phyloP scores from a whole-genome alignment of 2,797 vertebrate species.

The Sebastes diaconus region DNA sequence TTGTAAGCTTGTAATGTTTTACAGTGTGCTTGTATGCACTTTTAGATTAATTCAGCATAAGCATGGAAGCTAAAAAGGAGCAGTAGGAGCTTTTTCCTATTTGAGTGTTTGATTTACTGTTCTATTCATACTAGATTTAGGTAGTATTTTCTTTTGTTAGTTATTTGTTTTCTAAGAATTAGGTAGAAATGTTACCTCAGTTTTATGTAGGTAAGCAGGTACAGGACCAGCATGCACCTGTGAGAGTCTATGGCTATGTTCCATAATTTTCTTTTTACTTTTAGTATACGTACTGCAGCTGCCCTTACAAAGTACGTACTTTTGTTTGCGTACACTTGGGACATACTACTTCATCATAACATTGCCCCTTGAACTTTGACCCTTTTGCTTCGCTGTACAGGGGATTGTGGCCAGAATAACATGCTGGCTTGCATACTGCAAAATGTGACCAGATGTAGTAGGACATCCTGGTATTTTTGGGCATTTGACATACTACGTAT shows the following conservation, averaged over 20 bases:
- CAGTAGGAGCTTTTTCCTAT: background rate
- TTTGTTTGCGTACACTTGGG: too few species aligned
- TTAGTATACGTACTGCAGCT: too few species aligned
- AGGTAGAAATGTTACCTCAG: background rate
- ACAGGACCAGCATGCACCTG: background rate
- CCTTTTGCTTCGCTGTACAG: too few species aligned
- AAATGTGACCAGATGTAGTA: too few species aligned
- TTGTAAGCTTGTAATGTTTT: constrained; percentile 6
- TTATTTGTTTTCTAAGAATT: background rate
- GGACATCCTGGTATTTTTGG: too few species aligned
- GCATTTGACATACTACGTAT: too few species aligned
- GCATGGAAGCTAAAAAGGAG: background rate
- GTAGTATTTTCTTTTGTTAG: background rate
- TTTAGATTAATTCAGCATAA: background rate
- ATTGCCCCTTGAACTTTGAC: too few species aligned
- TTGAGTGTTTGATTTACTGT: background rate
- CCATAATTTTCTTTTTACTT: too few species aligned
- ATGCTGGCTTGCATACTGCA: too few species aligned
- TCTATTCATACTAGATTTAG: background rate
- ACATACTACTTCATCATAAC: too few species aligned
- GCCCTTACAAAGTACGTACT: too few species aligned
- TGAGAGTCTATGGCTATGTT: background rate
- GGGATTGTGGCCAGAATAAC: too few species aligned
- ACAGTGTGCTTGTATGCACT: background rate
- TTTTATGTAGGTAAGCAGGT: background rate